These are phyloP conservation scores for Rhinoraja longicauda DNA, from an alignment of 2,797 vertebrate genomes.

Conservation along the genomic window DNA sequence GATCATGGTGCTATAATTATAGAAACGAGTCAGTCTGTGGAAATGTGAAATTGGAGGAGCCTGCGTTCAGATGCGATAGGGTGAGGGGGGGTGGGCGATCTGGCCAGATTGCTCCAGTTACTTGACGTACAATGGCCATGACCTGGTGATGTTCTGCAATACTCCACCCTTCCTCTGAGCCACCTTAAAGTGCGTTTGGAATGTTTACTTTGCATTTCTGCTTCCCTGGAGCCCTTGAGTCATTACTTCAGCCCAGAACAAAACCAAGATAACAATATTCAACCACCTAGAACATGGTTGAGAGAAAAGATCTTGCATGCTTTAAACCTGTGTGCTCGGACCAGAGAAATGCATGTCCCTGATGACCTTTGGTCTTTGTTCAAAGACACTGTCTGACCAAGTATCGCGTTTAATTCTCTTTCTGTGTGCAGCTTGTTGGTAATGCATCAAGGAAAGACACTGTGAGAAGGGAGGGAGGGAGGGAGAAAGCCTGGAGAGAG, in stretches of 20 bases:
- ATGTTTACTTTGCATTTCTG: background rate
- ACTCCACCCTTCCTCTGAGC: background rate
- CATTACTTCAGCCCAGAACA: background rate
- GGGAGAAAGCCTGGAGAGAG: background rate
- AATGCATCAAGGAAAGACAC: background rate
- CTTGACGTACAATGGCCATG: background rate
- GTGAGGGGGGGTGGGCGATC: background rate
- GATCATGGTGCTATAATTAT: background rate
- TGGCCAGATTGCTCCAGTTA: background rate
- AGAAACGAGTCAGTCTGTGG: background rate
- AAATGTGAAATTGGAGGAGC: slow-evolving; percentile 18
- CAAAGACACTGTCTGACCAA: background rate
- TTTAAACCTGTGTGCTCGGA: background rate
- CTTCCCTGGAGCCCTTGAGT: background rate
- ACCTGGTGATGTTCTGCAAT: background rate
- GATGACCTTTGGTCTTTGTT: background rate
- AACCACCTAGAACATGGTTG: background rate
- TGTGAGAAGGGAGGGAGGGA: background rate
- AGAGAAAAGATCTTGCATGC: background rate
- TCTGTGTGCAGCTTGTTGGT: background rate
- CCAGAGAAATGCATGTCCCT: background rate
- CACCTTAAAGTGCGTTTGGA: background rate
- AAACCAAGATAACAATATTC: background rate
- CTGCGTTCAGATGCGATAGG: too few species aligned
- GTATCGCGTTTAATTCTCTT: background rate